Base-by-base conservation (phyloP, 2,888 invertebrate genomes). In the Cenopis cana region DNA sequence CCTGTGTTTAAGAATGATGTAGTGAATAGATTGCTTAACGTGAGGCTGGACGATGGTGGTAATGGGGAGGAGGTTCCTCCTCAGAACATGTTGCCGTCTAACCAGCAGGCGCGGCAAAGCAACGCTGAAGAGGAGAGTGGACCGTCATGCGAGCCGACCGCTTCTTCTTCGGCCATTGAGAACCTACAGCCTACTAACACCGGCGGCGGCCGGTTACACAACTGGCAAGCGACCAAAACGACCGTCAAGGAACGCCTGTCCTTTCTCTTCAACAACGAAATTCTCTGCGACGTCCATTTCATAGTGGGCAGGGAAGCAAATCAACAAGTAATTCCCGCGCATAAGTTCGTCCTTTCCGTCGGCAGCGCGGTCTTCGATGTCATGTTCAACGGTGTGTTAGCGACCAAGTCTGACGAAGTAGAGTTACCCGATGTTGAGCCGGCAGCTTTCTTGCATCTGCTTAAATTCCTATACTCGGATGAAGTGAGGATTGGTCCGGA, bases 321-420 rank as follows among this genome's bases (percentile, higher is more conserved):
- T 73, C 94, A 95, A 74, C 95, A 96, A 83, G 93, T 95, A 14
- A 96, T 97, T 74, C 97, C 97, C 0, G 97, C 97, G 0, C 97
- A 97, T 79, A 96, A 95, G 85, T 96, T 97, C 81, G 96, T 98
- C 0, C 86, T 98, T 46, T 96, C 97, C 0, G 96, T 97, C 10
- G 97, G 97, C 1, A 97, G 97, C 81, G 97, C 97, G 0, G 97
- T 98, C 1, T 98, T 98, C 84, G 97, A 97, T 86, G 97, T 97
- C 9, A 96, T 97, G 96, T 97, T 98, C 81, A 97, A 97, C 82
- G 97, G 97, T 38, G 95, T 95, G 0, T 86, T 96, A 79, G 95
- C 96, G 0, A 95, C 95, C 0, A 94, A 94, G 72, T 95, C 95
- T 61, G 94, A 95, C 70, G 96, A 97, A 78, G 95, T 97, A 64